Evolutionary conservation across 2,888 invertebrate species (phyloP), one percentile per base, ranked within the genome.

Genomic region (Aplocera efformata): DNA sequence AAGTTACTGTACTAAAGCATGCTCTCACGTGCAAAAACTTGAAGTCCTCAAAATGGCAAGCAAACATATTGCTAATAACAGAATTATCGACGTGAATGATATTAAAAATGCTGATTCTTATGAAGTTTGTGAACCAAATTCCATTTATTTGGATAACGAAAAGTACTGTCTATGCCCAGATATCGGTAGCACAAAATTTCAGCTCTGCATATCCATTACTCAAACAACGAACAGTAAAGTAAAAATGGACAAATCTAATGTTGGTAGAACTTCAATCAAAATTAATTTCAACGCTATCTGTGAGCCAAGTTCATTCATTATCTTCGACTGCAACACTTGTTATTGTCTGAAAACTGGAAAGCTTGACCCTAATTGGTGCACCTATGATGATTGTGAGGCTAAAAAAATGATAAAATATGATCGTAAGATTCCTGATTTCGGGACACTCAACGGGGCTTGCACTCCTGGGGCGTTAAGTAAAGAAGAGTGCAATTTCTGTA

Each of bases 311-410:
- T 79, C 79, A 1, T 79, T 81, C 42, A 63, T 86, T 0, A 72
- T 82, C 35, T 72, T 81, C 34, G 78, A 77, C 41, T 89, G 89
- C 42, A 88, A 89, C 38, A 75, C 75, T 1, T 89, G 88, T 48
- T 84, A 77, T 43, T 88, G 88, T 48, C 60, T 66, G 0, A 78
- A 77, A 53, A 54, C 60, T n/a, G 86, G 86, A 2, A 77, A 57
- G 25, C 64, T 85, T 24, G 78, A 86, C 48, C 67, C 67, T 0
- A 82, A 81, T 47, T 86, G 86, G 86, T 86, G 86, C 38, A 86
- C 86, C 0, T 69, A 72, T 8, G 86, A 86, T 25, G 79, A 86
- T 29, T 86, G 86, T 42, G 58, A 72, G 26, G 63, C 72, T 1
- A 84, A 81, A 47, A 67, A 51, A 35, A 44, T 58, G 1, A 61